Evolutionary conservation across 1,140 invertebrate genomes (phyloP).

Genomic region (Metaphire vulgaris): DNA sequence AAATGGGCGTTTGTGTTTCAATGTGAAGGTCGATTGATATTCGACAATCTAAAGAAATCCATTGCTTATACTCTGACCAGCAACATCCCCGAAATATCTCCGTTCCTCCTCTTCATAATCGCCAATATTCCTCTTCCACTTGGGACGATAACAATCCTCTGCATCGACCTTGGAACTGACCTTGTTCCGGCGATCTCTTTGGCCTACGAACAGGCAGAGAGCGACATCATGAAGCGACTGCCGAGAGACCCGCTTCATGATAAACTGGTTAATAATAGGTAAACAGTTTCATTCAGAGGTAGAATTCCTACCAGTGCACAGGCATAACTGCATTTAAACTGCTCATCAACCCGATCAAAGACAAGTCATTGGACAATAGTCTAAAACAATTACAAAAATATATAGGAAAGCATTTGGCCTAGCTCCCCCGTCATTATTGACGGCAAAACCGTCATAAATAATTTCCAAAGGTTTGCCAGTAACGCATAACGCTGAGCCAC

Average conservation of each 20-base stretch:
- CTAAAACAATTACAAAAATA: too few relatives aligned
- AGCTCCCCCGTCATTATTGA: too few relatives aligned
- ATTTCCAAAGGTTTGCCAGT: too few relatives aligned
- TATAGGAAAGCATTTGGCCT: too few relatives aligned
- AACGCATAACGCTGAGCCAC: too few relatives aligned
- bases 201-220: conserved; percentile 48
- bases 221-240: conserved; percentile 45
- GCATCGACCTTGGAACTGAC: conserved; percentile 46
- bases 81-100: conserved; percentile 59
- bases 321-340: too few relatives aligned
- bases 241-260: conserved; percentile 37
- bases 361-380: too few relatives aligned
- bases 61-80: conserved; percentile 62
- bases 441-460: too few relatives aligned
- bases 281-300: neutral
- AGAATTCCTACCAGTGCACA: too few relatives aligned
- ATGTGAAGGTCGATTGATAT: conserved; percentile 64
- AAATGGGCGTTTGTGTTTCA: too few relatives aligned
- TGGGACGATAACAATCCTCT: conserved; percentile 40
- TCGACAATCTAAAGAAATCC: conserved; percentile 61
- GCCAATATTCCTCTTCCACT: conserved; percentile 41
- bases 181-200: conserved; percentile 34
- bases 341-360: too few relatives aligned
- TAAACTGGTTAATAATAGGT: conserved; percentile 33
- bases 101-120: conserved; percentile 40